Percentiles rank a stretch among this genome's conserved stretches.
These are phyloP conservation scores for Euura lappo DNA, from an alignment of 1,140 invertebrate species.

Conservation along the genomic window DNA sequence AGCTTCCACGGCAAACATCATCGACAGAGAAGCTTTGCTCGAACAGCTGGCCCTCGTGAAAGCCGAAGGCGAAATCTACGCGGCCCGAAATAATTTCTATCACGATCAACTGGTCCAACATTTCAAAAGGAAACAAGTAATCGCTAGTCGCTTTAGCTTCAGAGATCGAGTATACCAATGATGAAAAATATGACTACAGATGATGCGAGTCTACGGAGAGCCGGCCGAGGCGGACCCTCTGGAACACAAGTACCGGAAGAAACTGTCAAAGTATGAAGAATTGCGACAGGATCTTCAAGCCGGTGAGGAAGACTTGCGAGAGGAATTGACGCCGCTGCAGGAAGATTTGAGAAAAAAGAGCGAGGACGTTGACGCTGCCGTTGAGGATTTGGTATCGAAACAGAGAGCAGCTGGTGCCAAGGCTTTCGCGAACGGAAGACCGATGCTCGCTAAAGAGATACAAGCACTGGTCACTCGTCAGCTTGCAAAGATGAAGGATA, in stretches of 20 bases:
- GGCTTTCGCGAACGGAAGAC: conserved; percentile 18
- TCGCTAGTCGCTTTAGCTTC: too few species aligned
- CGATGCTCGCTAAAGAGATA: conserved; percentile 15
- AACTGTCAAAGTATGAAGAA: conserved; percentile 21
- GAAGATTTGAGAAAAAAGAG: conserved; percentile 16
- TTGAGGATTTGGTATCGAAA: conserved; percentile 10
- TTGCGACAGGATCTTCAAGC: conserved; percentile 17
- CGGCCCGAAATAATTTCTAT: conserved; percentile 24
- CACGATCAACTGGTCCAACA: conserved; percentile 27
- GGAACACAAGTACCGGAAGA: conserved; percentile 20
- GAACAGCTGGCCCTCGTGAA: conserved; percentile 16
- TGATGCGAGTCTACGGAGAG: conserved; percentile 25
- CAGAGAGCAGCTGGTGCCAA: conserved; percentile 15
- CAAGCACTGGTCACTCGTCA: conserved; percentile 16
- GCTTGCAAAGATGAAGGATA: conserved; percentile 22
- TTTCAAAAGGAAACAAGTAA: conserved; percentile 31
- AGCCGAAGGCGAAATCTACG: conserved; percentile 13
- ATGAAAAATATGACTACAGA: conserved; percentile 9
- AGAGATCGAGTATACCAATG: not conserved
- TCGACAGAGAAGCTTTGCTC: conserved; percentile 13
- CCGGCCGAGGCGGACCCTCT: conserved; percentile 17
- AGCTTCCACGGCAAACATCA: not conserved
- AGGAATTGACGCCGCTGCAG: conserved; percentile 8
- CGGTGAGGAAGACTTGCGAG: conserved; percentile 17
- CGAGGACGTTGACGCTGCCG: not conserved